Evolutionary conservation across 2,797 vertebrate species (phyloP), one percentile per base, ranked within the genome.

Genomic region (Rhinoraja longicauda): DNA sequence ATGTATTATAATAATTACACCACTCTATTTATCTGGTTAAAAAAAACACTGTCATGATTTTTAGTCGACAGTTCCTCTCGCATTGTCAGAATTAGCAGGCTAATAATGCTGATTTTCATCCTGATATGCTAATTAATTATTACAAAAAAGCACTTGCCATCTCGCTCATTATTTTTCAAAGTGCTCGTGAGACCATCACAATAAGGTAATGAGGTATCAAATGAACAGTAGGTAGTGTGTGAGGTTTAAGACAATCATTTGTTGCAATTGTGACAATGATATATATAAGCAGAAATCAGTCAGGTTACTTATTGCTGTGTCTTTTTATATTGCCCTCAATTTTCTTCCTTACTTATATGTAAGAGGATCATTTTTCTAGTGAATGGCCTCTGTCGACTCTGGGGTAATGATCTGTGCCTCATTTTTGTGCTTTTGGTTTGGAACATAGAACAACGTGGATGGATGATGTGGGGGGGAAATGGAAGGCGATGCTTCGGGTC

Each of bases 1-100:
- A 95, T 95, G 95, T 96, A 94, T 95, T 95, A 95, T 96, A 96
- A 96, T 94, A 95, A 93, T 95, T 94, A 95, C 39, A 67, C 59
- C 17, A 15, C 19, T 29, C 26, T 88, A 67, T 88, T 88, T 88
- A 36, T 67, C 36, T 67, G 59, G 78, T 10, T 9, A 0, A n/a
- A 88, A 94, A 94, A 94, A 95, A 93, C 94, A 93, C 95, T 95
- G 95, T 94, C 95, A 94, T 96, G 95, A 95, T 88, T 95, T 86
- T 94, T 94, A 94, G 94, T 67, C 93, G 77, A 93, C 78, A 95
- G 93, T 93, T 95, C 92, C 94, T 95, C 82, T 19, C 32, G 45
- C 62, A n/a, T 59, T 64, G 84, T 88, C 62, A 88, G 59, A 88
- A 88, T 88, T 88, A 88, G 84, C 84, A 88, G 62, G 32, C 59